A percentile compares a stretch with the other conserved stretches of the same genome.
phyloP scores from a whole-genome alignment of 2,113 vertebrate genomes.

The Tenebrosternarchus preto region DNA sequence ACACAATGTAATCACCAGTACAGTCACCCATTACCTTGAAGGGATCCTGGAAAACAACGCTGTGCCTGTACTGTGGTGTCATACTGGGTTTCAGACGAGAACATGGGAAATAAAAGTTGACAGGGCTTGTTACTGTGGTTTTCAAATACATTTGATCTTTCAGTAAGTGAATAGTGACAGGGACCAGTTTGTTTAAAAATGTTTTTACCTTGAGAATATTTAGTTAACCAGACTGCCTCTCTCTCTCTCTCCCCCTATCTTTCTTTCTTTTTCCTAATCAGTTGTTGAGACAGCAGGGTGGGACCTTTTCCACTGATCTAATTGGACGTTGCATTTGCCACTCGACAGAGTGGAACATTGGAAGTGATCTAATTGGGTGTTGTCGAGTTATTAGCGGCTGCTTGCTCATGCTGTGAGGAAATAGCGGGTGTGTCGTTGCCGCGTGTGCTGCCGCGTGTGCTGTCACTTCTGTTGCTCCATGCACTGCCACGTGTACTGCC shows the following conservation, averaged over 20 bases:
- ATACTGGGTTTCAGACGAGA: too few relatives aligned
- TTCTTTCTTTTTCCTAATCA: constrained; percentile 62
- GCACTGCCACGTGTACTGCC: constrained; percentile 60
- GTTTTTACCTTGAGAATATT: not conserved
- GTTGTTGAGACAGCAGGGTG: constrained; percentile 61
- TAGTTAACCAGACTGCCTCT: not conserved
- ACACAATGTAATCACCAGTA: too few relatives aligned
- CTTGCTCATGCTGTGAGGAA: constrained; percentile 71
- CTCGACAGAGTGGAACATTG: constrained; percentile 75
- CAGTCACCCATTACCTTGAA: too few relatives aligned
- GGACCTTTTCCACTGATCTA: constrained; percentile 76
- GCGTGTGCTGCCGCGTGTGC: constrained; percentile 31
- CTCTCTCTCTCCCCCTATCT: constrained; percentile 60
- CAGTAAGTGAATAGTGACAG: not conserved
- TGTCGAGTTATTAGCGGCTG: constrained; percentile 70
- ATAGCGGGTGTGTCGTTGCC: constrained; percentile 74
- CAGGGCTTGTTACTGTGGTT: not conserved
- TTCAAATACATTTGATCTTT: not conserved
- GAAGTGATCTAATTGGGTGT: constrained; percentile 73
- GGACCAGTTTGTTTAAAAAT: not conserved
- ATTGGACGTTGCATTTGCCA: constrained; percentile 77
- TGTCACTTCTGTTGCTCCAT: too few relatives aligned
- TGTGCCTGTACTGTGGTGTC: too few relatives aligned
- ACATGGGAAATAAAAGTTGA: not conserved
- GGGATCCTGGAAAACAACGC: too few relatives aligned